phyloP scores from a whole-genome alignment of 1,140 invertebrate genomes.

The Globodera ellingtonae region DNA sequence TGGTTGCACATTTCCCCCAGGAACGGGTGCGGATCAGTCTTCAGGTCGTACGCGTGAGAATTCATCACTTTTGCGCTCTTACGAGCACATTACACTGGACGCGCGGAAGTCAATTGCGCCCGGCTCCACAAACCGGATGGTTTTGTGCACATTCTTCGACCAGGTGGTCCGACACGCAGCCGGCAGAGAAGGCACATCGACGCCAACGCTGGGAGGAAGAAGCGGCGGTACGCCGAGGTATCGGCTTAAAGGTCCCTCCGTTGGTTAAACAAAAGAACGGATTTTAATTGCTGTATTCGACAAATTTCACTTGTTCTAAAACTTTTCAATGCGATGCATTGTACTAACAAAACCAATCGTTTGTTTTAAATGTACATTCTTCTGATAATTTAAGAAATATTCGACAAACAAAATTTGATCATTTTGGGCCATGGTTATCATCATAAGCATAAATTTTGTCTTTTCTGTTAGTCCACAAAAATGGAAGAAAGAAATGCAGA shows the following conservation, averaged over 20 bases:
- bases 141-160: slow-evolving; percentile 39
- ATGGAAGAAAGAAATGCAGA: too few relatives aligned
- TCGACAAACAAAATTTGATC: too few relatives aligned
- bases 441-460: too few relatives aligned
- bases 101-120: slow-evolving; percentile 43
- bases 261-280: not conserved
- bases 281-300: too few relatives aligned
- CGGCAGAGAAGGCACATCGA: not conserved
- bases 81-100: slow-evolving; percentile 40
- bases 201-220: not conserved
- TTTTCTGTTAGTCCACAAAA: too few relatives aligned
- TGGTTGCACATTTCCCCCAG: slow-evolving; percentile 32
- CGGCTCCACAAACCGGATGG: slow-evolving; percentile 42
- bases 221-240: not conserved
- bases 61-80: slow-evolving; percentile 22
- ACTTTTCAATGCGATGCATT: too few relatives aligned
- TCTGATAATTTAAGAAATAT: too few relatives aligned
- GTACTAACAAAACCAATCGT: too few relatives aligned
- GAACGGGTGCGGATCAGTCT: slow-evolving; percentile 35
- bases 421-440: too few relatives aligned
- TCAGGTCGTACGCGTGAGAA: slow-evolving; percentile 8
- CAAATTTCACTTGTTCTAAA: too few relatives aligned
- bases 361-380: too few relatives aligned
- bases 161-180: not conserved
- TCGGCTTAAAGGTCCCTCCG: not conserved